These are phyloP conservation scores for Phengaris alcon DNA, from an alignment of 2,888 invertebrate species.

Conservation along the genomic window DNA sequence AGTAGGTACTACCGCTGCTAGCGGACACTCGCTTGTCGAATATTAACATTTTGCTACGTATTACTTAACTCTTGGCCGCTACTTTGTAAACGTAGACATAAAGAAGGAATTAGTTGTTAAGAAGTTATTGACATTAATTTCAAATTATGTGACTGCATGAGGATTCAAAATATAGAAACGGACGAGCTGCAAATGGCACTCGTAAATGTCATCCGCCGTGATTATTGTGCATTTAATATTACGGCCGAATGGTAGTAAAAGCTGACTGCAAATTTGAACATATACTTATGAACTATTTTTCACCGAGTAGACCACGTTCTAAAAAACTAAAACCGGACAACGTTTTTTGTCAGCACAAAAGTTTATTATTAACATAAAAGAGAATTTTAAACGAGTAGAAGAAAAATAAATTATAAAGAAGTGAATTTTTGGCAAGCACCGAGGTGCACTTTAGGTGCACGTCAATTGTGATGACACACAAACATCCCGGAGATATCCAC, in stretches of 20 bases:
- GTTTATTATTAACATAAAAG: conserved; percentile 10
- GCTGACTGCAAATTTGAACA: background rate
- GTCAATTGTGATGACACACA: conserved; percentile 36
- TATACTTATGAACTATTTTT: background rate
- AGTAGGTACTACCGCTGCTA: conserved; percentile 43
- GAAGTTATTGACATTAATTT: no score
- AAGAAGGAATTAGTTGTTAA: background rate
- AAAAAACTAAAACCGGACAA: background rate
- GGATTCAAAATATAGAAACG: background rate
- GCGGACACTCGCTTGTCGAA: conserved; percentile 38
- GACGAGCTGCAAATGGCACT: background rate
- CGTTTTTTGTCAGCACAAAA: background rate
- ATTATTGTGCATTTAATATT: background rate
- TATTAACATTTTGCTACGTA: conserved; percentile 34
- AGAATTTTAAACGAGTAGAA: conserved; percentile 18
- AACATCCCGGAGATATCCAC: conserved; percentile 37
- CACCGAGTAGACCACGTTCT: background rate
- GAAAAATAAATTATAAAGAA: conserved; percentile 26
- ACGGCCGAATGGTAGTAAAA: background rate
- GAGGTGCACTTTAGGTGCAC: conserved; percentile 32
- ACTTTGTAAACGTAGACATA: background rate
- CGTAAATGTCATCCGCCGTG: background rate
- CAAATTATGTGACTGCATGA: background rate
- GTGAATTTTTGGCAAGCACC: conserved; percentile 32
- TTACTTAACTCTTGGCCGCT: background rate